Base-by-base conservation (phyloP, 2,113 vertebrate genomes). In the Sturnus vulgaris region DNA sequence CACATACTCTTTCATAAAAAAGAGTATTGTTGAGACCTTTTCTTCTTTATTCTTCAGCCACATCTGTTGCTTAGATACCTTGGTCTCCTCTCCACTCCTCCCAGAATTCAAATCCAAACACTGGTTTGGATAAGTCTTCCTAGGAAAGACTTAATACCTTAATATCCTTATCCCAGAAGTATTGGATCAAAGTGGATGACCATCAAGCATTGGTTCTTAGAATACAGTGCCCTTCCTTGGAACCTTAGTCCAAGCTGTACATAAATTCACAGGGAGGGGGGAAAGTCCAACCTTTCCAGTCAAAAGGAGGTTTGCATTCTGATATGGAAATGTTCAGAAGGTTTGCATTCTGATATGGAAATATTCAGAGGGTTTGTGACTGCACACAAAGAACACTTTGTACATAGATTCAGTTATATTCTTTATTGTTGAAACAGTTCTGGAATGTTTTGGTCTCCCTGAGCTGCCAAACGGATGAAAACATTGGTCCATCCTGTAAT, bases 361-460 rank as follows among this genome's bases (percentile, higher is more conserved):
- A 50, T 59, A 59, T 81, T 71, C 76, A 87, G 69, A 82, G 57
- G 53, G 81, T 47, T 95, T 79, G 72, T 91, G 68, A 87, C 69
- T 8, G 1, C 77, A 71, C 68, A 97, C 92, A 96, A 95, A 97
- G 94, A 96, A 63, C 76, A 90, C 88, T 90, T 83, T 88, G 86
- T 96, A 81, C 47, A 44, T 35, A 59, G 59, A 66, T 35, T 44
- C 42, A 30, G 64, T 92, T 90, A 90, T 90, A 77, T 70, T 81
- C 80, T 88, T 83, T 65, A 86, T 78, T 94, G 87, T 82, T 95
- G 75, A 87, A 83, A 85, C 70, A 77, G 68, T 89, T 90, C 71
- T 88, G 82, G 87, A 92, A 97, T 81, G 90, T 88, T 91, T 90
- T 86, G 60, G 82, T 85, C 68, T 91, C 71, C 66, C 30, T 88